A percentile compares a stretch with the other conserved stretches of the same genome.
These are phyloP conservation scores for Paradoxurus hermaphroditus DNA, from an alignment of 2,113 vertebrate species.

Conservation along the genomic window DNA sequence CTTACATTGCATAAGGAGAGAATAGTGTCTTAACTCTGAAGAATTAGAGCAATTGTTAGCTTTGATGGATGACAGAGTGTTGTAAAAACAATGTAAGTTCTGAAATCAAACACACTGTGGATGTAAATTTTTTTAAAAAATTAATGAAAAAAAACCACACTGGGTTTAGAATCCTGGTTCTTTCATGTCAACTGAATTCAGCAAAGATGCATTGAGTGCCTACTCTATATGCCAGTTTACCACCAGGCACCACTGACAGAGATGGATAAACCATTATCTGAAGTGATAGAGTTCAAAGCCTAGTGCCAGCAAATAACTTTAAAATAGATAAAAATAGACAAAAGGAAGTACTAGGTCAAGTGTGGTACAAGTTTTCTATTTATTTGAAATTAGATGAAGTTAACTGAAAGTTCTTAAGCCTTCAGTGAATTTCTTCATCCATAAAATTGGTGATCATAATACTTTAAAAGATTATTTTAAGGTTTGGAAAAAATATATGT, in stretches of 20 bases:
- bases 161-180: neutral
- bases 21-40: neutral
- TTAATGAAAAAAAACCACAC: too few relatives aligned
- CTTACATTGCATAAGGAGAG: neutral
- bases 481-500: neutral
- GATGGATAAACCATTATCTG: neutral
- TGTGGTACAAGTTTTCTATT: neutral
- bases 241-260: neutral
- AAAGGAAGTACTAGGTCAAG: neutral
- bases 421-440: neutral
- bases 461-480: slow-evolving; percentile 4
- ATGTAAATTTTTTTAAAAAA: too few relatives aligned
- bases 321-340: neutral
- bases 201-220: neutral
- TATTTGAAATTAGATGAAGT: neutral
- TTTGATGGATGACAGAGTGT: neutral
- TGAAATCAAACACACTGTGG: neutral
- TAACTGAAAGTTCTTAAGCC: neutral
- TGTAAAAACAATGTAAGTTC: neutral
- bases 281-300: neutral
- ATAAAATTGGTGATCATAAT: neutral
- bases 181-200: neutral
- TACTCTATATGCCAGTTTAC: neutral
- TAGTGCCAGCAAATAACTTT: neutral
- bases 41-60: neutral